A percentile compares a stretch with the other conserved stretches of the same genome.
Evolutionary conservation across 2,888 invertebrate genomes (phyloP).

Genomic region (Linnaemya tessellans): DNA sequence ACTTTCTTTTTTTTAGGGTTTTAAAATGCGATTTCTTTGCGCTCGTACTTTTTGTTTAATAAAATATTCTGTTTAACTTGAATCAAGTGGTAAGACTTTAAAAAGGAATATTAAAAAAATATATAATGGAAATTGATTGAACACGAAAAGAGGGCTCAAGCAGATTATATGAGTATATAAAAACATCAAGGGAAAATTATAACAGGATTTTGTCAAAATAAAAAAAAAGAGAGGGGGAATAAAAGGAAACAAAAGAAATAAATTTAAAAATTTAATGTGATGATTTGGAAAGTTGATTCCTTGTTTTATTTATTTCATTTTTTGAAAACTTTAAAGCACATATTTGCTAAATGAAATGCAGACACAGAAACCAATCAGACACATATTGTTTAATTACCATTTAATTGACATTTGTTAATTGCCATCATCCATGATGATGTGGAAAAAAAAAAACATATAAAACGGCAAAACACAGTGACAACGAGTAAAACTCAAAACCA

Average conservation of each 20-base stretch:
- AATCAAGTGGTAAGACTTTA: constrained; percentile 28
- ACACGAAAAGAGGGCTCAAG: background rate
- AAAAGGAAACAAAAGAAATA: background rate
- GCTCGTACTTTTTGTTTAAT: constrained; percentile 25
- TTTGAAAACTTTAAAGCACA: background rate
- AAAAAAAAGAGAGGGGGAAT: background rate
- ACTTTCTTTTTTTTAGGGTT: background rate
- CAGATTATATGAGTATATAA: background rate
- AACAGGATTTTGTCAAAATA: background rate
- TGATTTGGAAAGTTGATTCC: background rate
- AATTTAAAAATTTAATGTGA: background rate
- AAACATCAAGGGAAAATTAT: background rate
- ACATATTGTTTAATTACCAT: constrained; percentile 55
- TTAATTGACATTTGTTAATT: constrained; percentile 71
- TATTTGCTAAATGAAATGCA: background rate
- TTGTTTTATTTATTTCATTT: background rate
- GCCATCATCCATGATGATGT: constrained; percentile 36
- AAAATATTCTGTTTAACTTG: constrained; percentile 47
- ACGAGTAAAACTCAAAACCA: constrained; percentile 49
- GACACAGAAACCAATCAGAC: constrained; percentile 32
- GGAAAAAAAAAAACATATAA: background rate
- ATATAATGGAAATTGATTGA: background rate
- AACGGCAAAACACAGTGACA: constrained; percentile 25
- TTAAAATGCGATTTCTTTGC: background rate
- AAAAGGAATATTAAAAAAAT: constrained; percentile 8